phyloP scores from a whole-genome alignment of 2,888 invertebrate genomes.

The Platycheirus rosarum region DNA sequence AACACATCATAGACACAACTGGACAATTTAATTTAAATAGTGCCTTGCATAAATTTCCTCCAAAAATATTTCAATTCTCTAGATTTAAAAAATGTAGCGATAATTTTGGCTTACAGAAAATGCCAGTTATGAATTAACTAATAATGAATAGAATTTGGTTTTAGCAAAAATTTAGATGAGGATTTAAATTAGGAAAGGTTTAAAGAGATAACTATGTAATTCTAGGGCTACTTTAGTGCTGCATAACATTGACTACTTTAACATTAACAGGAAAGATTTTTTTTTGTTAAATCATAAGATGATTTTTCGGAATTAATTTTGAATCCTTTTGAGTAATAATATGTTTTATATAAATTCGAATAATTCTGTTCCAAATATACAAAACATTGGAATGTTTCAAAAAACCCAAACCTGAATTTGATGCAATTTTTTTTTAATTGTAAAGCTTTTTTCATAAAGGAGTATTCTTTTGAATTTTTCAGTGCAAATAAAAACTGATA shows the following conservation, averaged over 20 bases:
- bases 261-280: no score
- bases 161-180: constrained; percentile 13
- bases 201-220: neutral
- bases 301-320: no score
- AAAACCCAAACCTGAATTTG: constrained; percentile 47
- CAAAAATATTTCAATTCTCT: constrained; percentile 68
- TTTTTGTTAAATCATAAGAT: no score
- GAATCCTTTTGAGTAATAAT: no score
- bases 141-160: constrained; percentile 1
- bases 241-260: constrained; percentile 29
- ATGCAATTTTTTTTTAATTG: constrained; percentile 33
- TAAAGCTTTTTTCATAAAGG: constrained; percentile 16
- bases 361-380: constrained; percentile 38
- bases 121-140: constrained; percentile 2
- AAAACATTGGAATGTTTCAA: constrained; percentile 43
- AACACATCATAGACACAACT: constrained; percentile 63
- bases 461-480: constrained; percentile 28
- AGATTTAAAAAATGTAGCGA: constrained; percentile 40
- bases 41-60: constrained; percentile 68
- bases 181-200: neutral
- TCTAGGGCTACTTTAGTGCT: constrained; percentile 14
- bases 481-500: constrained; percentile 14
- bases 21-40: constrained; percentile 60
- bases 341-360: no score
- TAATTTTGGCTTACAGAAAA: constrained; percentile 7